Base-by-base conservation (phyloP, 1,140 invertebrate genomes). In the Oryctes rhinoceros region DNA sequence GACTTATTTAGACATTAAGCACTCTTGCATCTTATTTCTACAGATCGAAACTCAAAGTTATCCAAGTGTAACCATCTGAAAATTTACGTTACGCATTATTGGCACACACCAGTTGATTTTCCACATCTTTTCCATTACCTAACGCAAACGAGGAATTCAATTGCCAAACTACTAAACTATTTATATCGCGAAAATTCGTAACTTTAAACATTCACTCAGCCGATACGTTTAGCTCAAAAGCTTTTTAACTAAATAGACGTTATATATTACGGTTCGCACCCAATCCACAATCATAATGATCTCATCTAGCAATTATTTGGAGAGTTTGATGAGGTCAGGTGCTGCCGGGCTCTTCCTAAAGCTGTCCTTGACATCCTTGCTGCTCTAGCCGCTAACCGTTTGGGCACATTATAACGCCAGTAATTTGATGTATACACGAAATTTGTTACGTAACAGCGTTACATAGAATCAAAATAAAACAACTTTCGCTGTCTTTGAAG, bases 401-500 rank as follows among this genome's bases (percentile, higher is more conserved):
- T 59, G 53, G 53, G 53, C 53, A 48, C 9, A 59, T 59, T 59
- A 59, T 59, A 59, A n/a, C 18, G 15, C n/a, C 18, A 2, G 15
- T 59, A 18, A 18, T 18, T 59, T 59, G 15, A 59, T 59, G 15
- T 18, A 18, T 18, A 59, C 15, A 59, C 53, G 18, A 18, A n/a
- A 71, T 13, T 24, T 6, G 65, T 71, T 71, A 71, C 65, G 65
- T 71, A 71, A 71, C 18, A 71, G 4, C 24, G 11, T 18, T 4
- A 7, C 11, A 71, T 37, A 20, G 65, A 71, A n/a, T 59, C 15
- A 59, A 59, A 71, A 71, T 71, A 71, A 71, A 71, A 71, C 65
- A 37, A 71, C 65, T 71, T 71, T 71, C 65, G 35, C 65, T 71
- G 15, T 59, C 53, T 59, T 59, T 59, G 53, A 59, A 71, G 65